A percentile compares a stretch with the other conserved stretches of the same genome.
phyloP scores from a whole-genome alignment of 2,797 vertebrate genomes.

The Phalloptychus januarius region DNA sequence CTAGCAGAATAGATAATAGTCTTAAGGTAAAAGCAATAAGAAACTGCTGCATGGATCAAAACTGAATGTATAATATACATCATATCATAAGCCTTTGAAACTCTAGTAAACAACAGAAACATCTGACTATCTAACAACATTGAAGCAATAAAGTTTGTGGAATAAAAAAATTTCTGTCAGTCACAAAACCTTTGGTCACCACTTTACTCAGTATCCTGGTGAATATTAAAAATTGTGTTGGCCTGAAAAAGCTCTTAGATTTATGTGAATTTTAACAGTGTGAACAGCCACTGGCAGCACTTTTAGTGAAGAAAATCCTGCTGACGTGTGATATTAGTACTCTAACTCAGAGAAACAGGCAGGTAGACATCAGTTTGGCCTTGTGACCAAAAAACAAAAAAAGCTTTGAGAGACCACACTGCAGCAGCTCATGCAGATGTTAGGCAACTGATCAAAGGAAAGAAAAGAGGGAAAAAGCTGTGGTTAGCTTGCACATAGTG shows the following conservation, averaged over 20 bases:
- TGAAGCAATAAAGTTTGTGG: conserved; percentile 24
- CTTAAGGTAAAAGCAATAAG: not conserved
- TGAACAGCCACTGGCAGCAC: conserved; percentile 58
- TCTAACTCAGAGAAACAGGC: conserved; percentile 78
- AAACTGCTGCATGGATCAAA: not conserved
- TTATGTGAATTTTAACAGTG: conserved; percentile 30
- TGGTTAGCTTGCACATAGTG: conserved; percentile 55
- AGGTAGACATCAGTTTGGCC: conserved; percentile 74
- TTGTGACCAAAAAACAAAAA: conserved; percentile 49
- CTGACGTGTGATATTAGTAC: conserved; percentile 38
- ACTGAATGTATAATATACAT: not conserved
- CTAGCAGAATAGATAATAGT: not conserved
- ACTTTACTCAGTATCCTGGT: not conserved
- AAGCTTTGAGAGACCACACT: conserved; percentile 47
- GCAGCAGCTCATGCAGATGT: conserved; percentile 70
- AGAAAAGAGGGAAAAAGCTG: conserved; percentile 56
- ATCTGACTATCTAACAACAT: not conserved
- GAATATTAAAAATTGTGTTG: not conserved
- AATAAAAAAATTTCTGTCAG: conserved; percentile 14
- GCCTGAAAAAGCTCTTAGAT: conserved; percentile 31
- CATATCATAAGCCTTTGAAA: not conserved
- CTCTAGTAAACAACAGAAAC: not conserved
- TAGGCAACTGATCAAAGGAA: conserved; percentile 64
- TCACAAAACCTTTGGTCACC: not conserved
- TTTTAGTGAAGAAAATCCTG: conserved; percentile 56